A percentile compares a stretch with the other conserved stretches of the same genome.
Evolutionary conservation across 2,113 vertebrate genomes (phyloP).

Genomic region (Macquaria australasica): DNA sequence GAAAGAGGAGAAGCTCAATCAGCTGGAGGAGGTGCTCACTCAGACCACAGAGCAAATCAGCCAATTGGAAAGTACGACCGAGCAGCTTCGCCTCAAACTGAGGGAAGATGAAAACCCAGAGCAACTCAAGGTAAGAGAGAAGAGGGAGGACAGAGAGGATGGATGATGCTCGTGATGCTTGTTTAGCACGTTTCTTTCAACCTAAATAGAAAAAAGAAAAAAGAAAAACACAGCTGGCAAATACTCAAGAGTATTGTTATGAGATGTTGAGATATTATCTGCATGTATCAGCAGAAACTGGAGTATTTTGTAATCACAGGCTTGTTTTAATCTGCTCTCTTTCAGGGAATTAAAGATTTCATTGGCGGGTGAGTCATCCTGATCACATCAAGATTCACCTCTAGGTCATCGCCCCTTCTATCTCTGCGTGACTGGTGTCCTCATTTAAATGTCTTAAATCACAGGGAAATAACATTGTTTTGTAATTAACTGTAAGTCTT

Average conservation of each 20-base stretch:
- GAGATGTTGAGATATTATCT: neutral
- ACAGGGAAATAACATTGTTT: neutral
- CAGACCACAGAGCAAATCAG: slow-evolving; percentile 77
- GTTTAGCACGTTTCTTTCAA: neutral
- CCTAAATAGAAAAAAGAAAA: neutral
- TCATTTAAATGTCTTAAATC: neutral
- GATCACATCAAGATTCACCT: neutral
- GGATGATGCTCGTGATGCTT: neutral
- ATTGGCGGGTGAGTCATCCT: slow-evolving; percentile 77
- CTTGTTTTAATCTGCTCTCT: slow-evolving; percentile 46
- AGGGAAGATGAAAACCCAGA: slow-evolving; percentile 79
- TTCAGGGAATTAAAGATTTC: slow-evolving; percentile 83
- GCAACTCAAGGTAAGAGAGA: slow-evolving; percentile 74
- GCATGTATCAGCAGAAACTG: slow-evolving; percentile 6
- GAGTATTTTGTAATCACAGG: slow-evolving; percentile 16
- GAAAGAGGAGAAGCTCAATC: slow-evolving; percentile 75
- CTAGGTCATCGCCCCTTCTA: neutral
- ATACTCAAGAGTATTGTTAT: neutral
- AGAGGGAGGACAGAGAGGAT: neutral
- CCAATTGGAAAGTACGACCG: slow-evolving; percentile 64
- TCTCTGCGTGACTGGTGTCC: neutral
- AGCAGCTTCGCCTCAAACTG: slow-evolving; percentile 70
- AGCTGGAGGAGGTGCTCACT: slow-evolving; percentile 75
- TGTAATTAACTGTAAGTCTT: neutral
- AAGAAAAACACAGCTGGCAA: neutral